Evolutionary conservation across 2,113 vertebrate species (phyloP).

Genomic region (Oreotragus oreotragus): DNA sequence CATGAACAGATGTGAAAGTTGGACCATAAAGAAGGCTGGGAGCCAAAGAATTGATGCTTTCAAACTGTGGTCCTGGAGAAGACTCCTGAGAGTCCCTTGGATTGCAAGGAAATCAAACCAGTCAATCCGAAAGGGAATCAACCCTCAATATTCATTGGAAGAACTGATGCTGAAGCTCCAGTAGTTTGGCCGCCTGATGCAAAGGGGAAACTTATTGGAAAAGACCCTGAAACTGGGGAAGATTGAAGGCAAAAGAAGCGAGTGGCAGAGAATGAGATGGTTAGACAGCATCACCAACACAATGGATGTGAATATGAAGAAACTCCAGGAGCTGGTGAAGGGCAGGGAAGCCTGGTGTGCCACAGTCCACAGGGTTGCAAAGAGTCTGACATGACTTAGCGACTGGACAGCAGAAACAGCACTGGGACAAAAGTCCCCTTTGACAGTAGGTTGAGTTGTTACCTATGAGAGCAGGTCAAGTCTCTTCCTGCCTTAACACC

Average conservation of each 20-base stretch:
- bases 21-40: neutral
- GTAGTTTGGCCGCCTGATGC: neutral
- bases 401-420: fast-evolving
- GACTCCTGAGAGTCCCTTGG: neutral
- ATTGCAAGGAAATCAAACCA: neutral
- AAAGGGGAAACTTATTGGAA: neutral
- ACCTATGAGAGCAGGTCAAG: neutral
- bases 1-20: neutral
- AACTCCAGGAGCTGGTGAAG: neutral
- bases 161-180: neutral
- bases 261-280: neutral
- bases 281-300: neutral
- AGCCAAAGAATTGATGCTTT: neutral
- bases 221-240: neutral
- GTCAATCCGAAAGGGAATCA: neutral
- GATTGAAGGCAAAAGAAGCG: neutral
- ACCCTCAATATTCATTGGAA: neutral
- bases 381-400: neutral
- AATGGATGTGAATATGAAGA: neutral
- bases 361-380: fast-evolving
- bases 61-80: neutral
- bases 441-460: neutral
- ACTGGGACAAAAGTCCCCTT: neutral
- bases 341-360: neutral
- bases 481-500: neutral